Base-by-base conservation (phyloP, 2,113 vertebrate genomes). In the Rhizomys pruinosus region DNA sequence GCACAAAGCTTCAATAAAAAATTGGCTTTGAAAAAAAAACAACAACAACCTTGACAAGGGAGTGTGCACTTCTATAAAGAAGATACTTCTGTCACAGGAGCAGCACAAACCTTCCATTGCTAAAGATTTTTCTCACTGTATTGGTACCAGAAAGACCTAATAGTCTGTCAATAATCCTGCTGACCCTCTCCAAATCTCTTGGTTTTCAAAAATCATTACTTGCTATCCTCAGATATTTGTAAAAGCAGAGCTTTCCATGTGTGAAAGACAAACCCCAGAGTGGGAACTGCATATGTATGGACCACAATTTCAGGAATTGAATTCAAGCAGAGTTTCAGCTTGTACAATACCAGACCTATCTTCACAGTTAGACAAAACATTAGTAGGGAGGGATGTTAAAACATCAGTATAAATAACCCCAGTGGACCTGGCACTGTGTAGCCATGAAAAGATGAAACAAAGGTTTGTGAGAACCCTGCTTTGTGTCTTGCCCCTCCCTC, bases 211-310 rank as follows among this genome's bases (percentile, higher is more conserved):
- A 92, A 76, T 59, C 73, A 52, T 74, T 59, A 32, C 19, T 59
- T 47, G 39, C 90, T 82, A 82, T 92, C n/a, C 88, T 74, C 64
- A 78, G 80, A 47, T 87, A 93, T 20, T 4, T 69, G 10, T 42
- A 91, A 59, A 64, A 25, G 4, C 78, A 81, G 69, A 92, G 71
- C 19, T 19, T 84, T 89, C 34, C 44, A 68, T 66, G 44, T 42
- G 22, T 89, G 85, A 34, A 91, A 88, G 86, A 84, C 8, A 87
- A 47, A 55, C 1, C 4, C 84, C 61, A 52, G 5, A 16, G 37
- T 29, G 80, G 34, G 32, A 61, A 10, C 10, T 37, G 71, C 13
- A 4, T 9, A 57, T 57, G 42, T 57, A 20, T 32, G 81, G 59
- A 89, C 1, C 13, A 86, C 25, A 66, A 13, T 15, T 78, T 29